phyloP scores from a whole-genome alignment of 2,888 invertebrate species.

The Polydrusus cervinus region DNA sequence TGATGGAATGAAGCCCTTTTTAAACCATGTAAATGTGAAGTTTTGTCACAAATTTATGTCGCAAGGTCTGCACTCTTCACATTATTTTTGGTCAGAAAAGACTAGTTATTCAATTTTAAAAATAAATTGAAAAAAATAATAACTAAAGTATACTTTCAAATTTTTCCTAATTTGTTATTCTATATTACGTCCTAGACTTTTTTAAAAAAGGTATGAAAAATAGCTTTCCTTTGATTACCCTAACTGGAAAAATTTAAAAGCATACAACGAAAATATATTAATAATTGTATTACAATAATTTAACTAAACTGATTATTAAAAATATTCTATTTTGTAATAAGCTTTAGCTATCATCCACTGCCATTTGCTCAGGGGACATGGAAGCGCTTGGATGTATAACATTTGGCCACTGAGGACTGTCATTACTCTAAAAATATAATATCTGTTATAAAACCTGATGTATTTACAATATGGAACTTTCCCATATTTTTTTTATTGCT shows the following conservation, averaged over 20 bases:
- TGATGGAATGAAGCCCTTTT: slow-evolving; percentile 35
- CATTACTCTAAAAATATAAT: slow-evolving; percentile 24
- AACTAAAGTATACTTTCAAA: slow-evolving; percentile 27
- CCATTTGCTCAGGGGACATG: slow-evolving; percentile 31
- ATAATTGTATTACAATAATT: slow-evolving; percentile 31
- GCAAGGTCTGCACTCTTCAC: slow-evolving; percentile 39
- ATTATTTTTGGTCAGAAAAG: slow-evolving; percentile 51
- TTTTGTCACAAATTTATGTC: background rate
- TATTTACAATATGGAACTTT: no score
- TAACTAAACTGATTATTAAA: slow-evolving; percentile 36
- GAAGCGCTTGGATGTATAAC: slow-evolving; percentile 49
- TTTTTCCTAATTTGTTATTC: slow-evolving; percentile 31
- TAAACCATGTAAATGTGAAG: slow-evolving; percentile 42
- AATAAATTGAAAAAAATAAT: slow-evolving; percentile 21
- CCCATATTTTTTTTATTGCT: no score
- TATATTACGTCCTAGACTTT: slow-evolving; percentile 9
- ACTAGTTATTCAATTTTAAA: slow-evolving; percentile 35
- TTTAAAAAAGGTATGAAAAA: slow-evolving; percentile 41
- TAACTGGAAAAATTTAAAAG: slow-evolving; percentile 41
- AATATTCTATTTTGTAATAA: background rate
- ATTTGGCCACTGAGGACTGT: slow-evolving; percentile 28
- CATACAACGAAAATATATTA: slow-evolving; percentile 31
- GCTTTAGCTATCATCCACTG: slow-evolving; percentile 15
- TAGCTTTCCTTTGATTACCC: slow-evolving; percentile 28
- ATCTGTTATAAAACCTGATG: background rate